phyloP scores from a whole-genome alignment of 2,888 invertebrate species.

The Rambutsinella grinnellia region DNA sequence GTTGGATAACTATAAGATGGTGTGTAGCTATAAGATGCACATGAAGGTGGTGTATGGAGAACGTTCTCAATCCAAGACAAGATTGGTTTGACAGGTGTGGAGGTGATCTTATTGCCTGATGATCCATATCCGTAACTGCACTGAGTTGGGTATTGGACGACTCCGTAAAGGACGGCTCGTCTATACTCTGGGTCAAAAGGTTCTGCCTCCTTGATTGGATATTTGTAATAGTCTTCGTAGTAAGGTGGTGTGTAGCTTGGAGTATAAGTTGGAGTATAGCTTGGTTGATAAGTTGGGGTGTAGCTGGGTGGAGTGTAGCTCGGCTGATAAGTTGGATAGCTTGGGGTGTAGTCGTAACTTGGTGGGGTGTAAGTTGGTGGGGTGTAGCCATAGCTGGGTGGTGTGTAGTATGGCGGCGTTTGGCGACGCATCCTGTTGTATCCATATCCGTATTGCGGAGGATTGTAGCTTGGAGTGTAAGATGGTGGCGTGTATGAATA shows the following conservation, averaged over 20 bases:
- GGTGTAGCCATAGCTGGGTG: slow-evolving; percentile 55
- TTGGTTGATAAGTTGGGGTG: slow-evolving; percentile 1
- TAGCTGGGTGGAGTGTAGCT: slow-evolving; percentile 15
- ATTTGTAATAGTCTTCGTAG: slow-evolving; percentile 50
- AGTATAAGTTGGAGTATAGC: slow-evolving; percentile 34
- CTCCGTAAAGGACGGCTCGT: slow-evolving; percentile 64
- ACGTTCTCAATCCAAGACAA: slow-evolving; percentile 64
- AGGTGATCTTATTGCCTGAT: slow-evolving; percentile 62
- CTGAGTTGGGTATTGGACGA: slow-evolving; percentile 64
- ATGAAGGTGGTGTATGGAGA: slow-evolving; percentile 56
- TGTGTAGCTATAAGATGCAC: slow-evolving; percentile 37
- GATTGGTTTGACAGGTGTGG: slow-evolving; percentile 61
- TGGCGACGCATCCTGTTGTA: neutral
- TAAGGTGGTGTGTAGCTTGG: slow-evolving; percentile 39
- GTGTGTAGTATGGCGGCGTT: slow-evolving; percentile 55
- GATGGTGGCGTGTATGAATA: slow-evolving; percentile 23
- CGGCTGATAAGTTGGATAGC: slow-evolving; percentile 27
- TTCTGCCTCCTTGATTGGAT: slow-evolving; percentile 62
- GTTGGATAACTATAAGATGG: slow-evolving; percentile 36
- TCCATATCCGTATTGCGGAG: slow-evolving; percentile 57
- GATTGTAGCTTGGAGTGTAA: slow-evolving; percentile 30
- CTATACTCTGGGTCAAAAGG: slow-evolving; percentile 58
- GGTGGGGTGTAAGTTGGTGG: too few relatives aligned
- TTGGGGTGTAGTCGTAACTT: slow-evolving; percentile 58
- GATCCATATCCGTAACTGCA: slow-evolving; percentile 60